phyloP scores from a whole-genome alignment of 2,888 invertebrate genomes.

The Cryptocheilus praepositus region DNA sequence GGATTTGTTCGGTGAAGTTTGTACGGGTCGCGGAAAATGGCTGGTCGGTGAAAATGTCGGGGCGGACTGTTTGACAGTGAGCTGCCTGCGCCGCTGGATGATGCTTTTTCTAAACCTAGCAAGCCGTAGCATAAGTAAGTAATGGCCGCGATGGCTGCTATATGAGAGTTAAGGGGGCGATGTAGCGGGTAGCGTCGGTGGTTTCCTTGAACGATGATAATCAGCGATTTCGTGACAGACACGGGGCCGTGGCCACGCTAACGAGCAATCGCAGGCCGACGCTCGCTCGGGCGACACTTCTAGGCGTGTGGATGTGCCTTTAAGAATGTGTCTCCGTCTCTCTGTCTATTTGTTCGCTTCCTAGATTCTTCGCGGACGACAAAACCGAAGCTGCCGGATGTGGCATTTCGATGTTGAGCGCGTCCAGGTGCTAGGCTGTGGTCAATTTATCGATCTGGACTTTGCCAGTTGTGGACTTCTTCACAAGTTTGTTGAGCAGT shows the following conservation, averaged over 20 bases:
- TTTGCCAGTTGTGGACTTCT: too few species aligned
- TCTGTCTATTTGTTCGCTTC: slow-evolving; percentile 4
- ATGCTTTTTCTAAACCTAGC: slow-evolving; percentile 57
- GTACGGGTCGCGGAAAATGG: too few species aligned
- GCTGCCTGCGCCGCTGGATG: slow-evolving; percentile 37
- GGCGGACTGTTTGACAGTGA: too few species aligned
- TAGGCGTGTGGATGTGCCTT: slow-evolving; percentile 59
- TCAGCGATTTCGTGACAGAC: slow-evolving; percentile 75
- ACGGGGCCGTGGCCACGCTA: slow-evolving; percentile 74
- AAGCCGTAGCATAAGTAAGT: slow-evolving; percentile 66
- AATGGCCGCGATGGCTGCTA: slow-evolving; percentile 68
- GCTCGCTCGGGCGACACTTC: slow-evolving; percentile 68
- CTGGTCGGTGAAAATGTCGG: too few species aligned
- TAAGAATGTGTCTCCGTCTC: slow-evolving; percentile 35
- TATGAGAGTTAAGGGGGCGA: slow-evolving; percentile 55
- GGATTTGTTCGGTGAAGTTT: too few species aligned
- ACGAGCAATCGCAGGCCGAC: slow-evolving; percentile 72
- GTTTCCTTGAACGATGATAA: slow-evolving; percentile 75
- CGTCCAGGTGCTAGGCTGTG: background rate
- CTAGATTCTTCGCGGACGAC: background rate
- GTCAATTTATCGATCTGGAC: too few species aligned
- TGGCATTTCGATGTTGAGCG: too few species aligned
- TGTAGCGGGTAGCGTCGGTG: slow-evolving; percentile 62
- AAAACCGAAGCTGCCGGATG: too few species aligned
- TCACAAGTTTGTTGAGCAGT: too few species aligned